These are phyloP conservation scores for Neelides sp. DNA, from an alignment of 1,140 invertebrate species.

Conservation along the genomic window DNA sequence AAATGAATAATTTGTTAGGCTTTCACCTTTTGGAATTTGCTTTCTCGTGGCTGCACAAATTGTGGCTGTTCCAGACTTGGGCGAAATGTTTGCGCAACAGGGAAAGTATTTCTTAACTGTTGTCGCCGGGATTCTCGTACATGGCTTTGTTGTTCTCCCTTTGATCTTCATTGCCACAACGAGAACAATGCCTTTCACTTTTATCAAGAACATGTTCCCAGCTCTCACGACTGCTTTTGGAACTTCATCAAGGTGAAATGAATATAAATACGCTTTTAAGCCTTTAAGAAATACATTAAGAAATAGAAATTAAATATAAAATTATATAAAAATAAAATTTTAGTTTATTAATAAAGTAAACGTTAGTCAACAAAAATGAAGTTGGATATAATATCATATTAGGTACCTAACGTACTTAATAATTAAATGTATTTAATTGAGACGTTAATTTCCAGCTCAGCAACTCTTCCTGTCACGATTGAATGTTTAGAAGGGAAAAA, in stretches of 20 bases:
- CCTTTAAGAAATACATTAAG: too few relatives aligned
- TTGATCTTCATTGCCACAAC: constrained; percentile 37
- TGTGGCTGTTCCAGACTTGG: constrained; percentile 45
- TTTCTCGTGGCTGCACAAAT: constrained; percentile 49
- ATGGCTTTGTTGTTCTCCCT: constrained; percentile 44
- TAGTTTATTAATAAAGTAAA: too few relatives aligned
- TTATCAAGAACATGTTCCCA: constrained; percentile 40
- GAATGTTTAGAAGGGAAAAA: constrained; percentile 49
- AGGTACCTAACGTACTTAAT: too few relatives aligned
- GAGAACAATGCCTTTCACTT: constrained; percentile 38
- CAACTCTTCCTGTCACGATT: constrained; percentile 49
- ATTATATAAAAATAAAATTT: too few relatives aligned
- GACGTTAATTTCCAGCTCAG: constrained; percentile 40
- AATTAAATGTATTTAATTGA: not conserved
- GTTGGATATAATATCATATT: too few relatives aligned
- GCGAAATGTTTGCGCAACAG: constrained; percentile 41
- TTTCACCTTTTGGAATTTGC: constrained; percentile 49
- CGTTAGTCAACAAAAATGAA: too few relatives aligned
- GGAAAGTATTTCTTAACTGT: constrained; percentile 47
- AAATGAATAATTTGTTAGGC: too few relatives aligned
- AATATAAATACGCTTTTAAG: not conserved
- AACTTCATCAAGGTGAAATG: constrained; percentile 38
- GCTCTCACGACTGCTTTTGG: constrained; percentile 41
- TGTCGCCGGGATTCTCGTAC: constrained; percentile 45
- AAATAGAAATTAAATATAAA: too few relatives aligned